Percentiles rank a stretch among this genome's conserved stretches.
Conservation (phyloP, 1,140 invertebrate species). For the Aphaenogaster ashmeadi region DNA sequence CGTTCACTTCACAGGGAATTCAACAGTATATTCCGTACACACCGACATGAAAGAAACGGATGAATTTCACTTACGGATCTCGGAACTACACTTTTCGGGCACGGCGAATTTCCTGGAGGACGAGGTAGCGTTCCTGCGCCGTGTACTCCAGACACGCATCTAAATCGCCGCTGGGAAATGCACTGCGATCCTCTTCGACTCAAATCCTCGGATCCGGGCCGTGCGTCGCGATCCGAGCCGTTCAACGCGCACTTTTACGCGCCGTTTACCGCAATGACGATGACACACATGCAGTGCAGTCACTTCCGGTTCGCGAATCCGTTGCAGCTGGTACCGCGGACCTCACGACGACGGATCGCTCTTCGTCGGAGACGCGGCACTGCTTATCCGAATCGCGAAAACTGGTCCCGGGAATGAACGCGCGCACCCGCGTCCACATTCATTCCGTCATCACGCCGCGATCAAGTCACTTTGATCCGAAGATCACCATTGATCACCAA, state of each 20-base stretch:
- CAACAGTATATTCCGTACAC: not conserved
- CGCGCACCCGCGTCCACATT: slow-evolving; percentile 7
- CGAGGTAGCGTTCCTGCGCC: not conserved
- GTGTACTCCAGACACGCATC: slow-evolving; percentile 21
- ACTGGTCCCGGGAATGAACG: slow-evolving; percentile 5
- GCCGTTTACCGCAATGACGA: slow-evolving; percentile 70
- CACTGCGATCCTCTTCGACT: not conserved
- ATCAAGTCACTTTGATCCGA: slow-evolving; percentile 47
- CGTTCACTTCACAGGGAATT: slow-evolving; percentile 18
- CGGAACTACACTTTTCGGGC: slow-evolving; percentile 39
- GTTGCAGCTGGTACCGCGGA: slow-evolving; percentile 6
- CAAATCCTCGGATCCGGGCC: slow-evolving; percentile 26
- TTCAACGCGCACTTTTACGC: slow-evolving; percentile 73
- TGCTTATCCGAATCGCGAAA: slow-evolving; percentile 1
- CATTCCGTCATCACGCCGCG: slow-evolving; percentile 27
- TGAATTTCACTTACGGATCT: slow-evolving; percentile 39
- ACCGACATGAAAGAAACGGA: not conserved
- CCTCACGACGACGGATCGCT: slow-evolving; percentile 15
- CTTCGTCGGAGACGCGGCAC: slow-evolving; percentile 12
- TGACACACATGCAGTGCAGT: slow-evolving; percentile 66
- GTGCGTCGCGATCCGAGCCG: not conserved
- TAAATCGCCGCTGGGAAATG: slow-evolving; percentile 7
- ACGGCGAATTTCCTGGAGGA: slow-evolving; percentile 3
- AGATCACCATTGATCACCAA: slow-evolving; percentile 24
- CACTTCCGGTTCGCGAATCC: slow-evolving; percentile 30